A percentile compares a stretch with the other conserved stretches of the same genome.
Evolutionary conservation across 2,797 vertebrate species (phyloP).

Genomic region (Catharus ustulatus): DNA sequence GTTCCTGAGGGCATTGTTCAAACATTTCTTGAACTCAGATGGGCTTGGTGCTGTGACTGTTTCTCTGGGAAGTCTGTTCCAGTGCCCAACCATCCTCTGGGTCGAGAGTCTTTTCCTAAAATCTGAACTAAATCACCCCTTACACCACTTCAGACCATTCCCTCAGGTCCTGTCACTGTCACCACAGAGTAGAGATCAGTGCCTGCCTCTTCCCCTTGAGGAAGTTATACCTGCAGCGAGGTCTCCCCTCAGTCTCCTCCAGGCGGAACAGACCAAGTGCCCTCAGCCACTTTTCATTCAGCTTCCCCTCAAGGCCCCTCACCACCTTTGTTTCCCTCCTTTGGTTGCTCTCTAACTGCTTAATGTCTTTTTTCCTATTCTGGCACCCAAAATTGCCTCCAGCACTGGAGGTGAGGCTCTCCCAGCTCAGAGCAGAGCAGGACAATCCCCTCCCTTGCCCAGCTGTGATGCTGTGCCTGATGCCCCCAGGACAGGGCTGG

Average conservation of each 20-base stretch:
- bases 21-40: neutral
- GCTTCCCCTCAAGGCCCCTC: neutral
- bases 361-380: fast-evolving
- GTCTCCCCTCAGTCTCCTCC: neutral
- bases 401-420: no score
- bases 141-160: neutral
- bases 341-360: fast-evolving
- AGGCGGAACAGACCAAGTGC: neutral
- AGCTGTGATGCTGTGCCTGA: neutral
- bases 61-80: neutral
- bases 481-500: fast-evolving
- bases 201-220: neutral
- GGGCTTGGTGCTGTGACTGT: neutral
- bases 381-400: fast-evolving
- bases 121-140: neutral
- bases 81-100: neutral
- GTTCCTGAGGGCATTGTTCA: neutral
- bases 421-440: neutral
- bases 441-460: neutral
- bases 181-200: neutral
- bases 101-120: neutral
- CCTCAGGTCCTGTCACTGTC: fast-evolving
- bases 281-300: fast-evolving
- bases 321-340: neutral
- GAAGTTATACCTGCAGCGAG: fast-evolving